Percentiles rank a stretch among this genome's conserved stretches.
Evolutionary conservation across 35 echinoderm and acorn worm genomes (phyloP).

Genomic region (Strongylocentrotus purpuratus): DNA sequence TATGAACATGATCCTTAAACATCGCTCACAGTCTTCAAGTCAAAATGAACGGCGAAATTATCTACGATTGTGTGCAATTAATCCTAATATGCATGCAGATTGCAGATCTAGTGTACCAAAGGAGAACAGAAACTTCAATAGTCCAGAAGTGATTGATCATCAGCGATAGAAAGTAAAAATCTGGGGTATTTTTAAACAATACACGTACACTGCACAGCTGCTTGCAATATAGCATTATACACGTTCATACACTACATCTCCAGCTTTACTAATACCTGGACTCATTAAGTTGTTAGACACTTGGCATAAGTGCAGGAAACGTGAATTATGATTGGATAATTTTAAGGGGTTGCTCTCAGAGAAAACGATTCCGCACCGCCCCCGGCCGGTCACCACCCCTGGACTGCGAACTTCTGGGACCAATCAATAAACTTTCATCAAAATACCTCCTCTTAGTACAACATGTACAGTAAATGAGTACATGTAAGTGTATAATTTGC

Average conservation of each 20-base stretch:
- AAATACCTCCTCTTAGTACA: background rate
- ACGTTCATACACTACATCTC: background rate
- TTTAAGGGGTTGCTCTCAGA: background rate
- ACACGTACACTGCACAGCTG: background rate
- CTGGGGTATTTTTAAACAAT: background rate
- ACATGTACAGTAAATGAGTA: background rate
- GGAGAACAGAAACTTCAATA: background rate
- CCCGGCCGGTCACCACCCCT: background rate
- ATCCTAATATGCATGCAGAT: background rate
- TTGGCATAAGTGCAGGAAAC: conserved; percentile 1
- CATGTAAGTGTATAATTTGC: background rate
- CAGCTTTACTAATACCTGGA: background rate
- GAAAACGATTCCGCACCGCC: background rate
- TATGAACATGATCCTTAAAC: background rate
- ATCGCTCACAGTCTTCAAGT: background rate
- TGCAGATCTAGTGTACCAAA: background rate
- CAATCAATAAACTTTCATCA: background rate
- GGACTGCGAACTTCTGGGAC: background rate
- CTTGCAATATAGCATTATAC: background rate
- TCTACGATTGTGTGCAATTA: background rate
- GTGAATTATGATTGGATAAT: conserved; percentile 5
- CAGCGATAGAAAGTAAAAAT: background rate
- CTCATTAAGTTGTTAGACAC: conserved; percentile 12
- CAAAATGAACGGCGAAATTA: background rate
- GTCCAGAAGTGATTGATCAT: background rate